phyloP scores from a whole-genome alignment of 2,888 invertebrate species.

The Myopa tessellatipennis region DNA sequence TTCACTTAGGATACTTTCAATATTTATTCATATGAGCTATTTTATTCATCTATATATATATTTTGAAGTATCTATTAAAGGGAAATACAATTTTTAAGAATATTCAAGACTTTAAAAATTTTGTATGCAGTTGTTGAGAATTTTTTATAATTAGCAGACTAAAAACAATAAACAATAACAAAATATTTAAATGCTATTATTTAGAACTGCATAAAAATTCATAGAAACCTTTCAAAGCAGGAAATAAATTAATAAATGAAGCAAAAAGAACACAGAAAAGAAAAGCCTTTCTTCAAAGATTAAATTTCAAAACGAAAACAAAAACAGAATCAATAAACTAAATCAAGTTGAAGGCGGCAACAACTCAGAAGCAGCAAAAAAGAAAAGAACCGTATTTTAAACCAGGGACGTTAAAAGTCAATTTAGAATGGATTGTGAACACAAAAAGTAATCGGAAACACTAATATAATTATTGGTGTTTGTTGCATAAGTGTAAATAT shows the following conservation, averaged over 20 bases:
- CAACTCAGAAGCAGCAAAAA: neutral
- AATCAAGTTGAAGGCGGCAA: constrained; percentile 7
- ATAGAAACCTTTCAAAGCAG: neutral
- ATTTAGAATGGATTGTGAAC: neutral
- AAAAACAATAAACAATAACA: neutral
- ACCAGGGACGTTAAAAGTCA: too few relatives aligned
- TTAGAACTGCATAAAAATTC: neutral
- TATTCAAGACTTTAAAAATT: too few relatives aligned
- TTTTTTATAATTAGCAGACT: neutral
- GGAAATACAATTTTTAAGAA: neutral
- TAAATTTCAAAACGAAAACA: neutral
- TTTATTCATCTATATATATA: neutral
- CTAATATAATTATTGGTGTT: neutral
- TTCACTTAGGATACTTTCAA: too few relatives aligned
- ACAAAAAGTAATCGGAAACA: neutral
- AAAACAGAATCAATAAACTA: constrained; percentile 5
- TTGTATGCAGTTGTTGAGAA: too few relatives aligned
- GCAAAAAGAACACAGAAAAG: neutral
- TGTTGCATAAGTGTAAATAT: too few relatives aligned
- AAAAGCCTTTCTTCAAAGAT: neutral
- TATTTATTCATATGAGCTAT: too few relatives aligned
- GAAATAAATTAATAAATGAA: neutral
- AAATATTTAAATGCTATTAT: neutral
- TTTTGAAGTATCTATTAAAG: neutral
- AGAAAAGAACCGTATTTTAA: neutral